Percentiles rank a stretch among this genome's conserved stretches.
Conservation (phyloP, 2,888 invertebrate species). For the Acrocera orbiculus region DNA sequence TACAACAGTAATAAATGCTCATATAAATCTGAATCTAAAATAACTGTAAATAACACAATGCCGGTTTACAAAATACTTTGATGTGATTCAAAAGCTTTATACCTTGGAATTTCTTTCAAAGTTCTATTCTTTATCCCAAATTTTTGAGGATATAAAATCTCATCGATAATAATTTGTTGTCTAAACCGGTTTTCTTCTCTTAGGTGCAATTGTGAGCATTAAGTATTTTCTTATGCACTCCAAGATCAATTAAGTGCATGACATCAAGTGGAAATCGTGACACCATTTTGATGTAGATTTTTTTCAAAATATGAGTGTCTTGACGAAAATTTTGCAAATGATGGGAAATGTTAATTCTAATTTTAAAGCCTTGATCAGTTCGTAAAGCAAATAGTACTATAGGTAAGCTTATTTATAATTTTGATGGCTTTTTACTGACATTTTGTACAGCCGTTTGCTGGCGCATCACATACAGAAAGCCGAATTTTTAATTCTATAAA, state of each 20-base stretch:
- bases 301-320: slow-evolving; percentile 2
- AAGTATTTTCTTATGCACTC: slow-evolving; percentile 8
- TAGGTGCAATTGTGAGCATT: not conserved
- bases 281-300: slow-evolving; percentile 4
- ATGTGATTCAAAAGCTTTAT: slow-evolving; percentile 2
- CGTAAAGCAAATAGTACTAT: not conserved
- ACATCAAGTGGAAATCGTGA: slow-evolving; percentile 8
- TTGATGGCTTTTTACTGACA: slow-evolving; percentile 4
- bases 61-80: slow-evolving; percentile 4
- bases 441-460: slow-evolving; percentile 6
- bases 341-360: not conserved
- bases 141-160: not conserved
- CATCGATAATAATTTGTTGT: not conserved
- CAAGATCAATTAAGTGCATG: slow-evolving; percentile 10
- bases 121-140: slow-evolving; percentile 5
- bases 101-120: not conserved
- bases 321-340: not conserved
- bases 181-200: not conserved
- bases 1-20: slow-evolving; percentile 4
- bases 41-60: slow-evolving; percentile 2
- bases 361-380: not conserved
- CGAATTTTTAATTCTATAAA: not conserved
- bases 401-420: slow-evolving; percentile 4
- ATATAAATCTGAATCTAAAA: slow-evolving; percentile 4
- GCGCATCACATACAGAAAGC: slow-evolving; percentile 3